Evolutionary conservation across 2,888 invertebrate genomes (phyloP), one percentile per base, ranked within the genome.

Genomic region (Agriopis marginaria): DNA sequence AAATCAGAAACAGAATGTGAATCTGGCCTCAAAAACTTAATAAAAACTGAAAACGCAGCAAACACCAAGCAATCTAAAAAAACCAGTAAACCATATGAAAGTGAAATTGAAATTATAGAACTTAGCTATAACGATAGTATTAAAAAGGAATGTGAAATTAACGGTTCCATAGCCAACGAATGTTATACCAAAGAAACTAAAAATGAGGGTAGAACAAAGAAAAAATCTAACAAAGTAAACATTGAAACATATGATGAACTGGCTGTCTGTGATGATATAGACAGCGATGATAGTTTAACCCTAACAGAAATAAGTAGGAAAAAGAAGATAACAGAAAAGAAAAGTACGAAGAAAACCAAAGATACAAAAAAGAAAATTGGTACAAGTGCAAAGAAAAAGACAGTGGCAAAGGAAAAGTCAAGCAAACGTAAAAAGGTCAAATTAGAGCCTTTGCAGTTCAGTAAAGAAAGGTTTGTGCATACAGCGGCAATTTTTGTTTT

Each of bases 381-480:
- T 14, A 17, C 12, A 49, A 54, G 1, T 8, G 53, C 17, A 39
- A 45, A 54, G 17, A 59, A 53, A 11, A 42, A 42, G 49, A 12
- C n/a, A 14, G n/a, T 3, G 42, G 6, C 45, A 12, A 56, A 47
- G 51, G 11, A n/a, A 5, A 49, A 64, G 39, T n/a, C 9, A 32
- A 14, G 11, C 3, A 56, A 62, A 62, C 50, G 39, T 7, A 56
- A 56, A 10, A 56, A 51, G 17, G 7, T 39, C 3, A 62, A 62
- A 14, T 12, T 51, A 11, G 53, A 62, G n/a, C 44, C 50, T 1
- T 0, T 53, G 10, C 44, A 56, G 11, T 62, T 56, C 39, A 62
- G 50, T 39, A 67, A 67, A 56, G 67, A 67, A 62, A 67, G 67
- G 67, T 67, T 42, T 56, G 23, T 62, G 14, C 40, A 1, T 8